Evolutionary conservation across 2,888 invertebrate genomes (phyloP), one percentile per base, ranked within the genome.

Genomic region (Caenorhabditis afra): DNA sequence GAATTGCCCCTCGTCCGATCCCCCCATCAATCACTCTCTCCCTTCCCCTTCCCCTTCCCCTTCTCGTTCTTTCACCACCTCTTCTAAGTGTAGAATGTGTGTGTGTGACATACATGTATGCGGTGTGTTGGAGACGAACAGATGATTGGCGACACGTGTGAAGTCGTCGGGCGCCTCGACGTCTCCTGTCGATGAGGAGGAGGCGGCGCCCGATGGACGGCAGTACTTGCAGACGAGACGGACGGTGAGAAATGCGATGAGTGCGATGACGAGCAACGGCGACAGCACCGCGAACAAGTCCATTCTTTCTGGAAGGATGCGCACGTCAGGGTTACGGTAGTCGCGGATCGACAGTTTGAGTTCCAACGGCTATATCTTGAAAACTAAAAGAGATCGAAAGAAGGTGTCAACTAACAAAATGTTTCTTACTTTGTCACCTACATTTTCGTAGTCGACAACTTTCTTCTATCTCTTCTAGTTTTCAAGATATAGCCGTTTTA

Each of bases 71-170:
- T 7, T 47, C 47, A 14, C 12, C 16, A 3, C 16, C 47, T 20
- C 47, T 47, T 16, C 18, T n/a, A 3, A 3, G 3, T 44, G 3
- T 44, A 3, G 3, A 7, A 10, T 47, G 7, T 18, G 18, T 8
- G 3, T 18, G 4, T 4, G 3, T 8, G 55, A 61, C 75, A 20
- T 59, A 75, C 75, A 75, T 41, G 75, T 75, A 61, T 75, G 75
- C 35, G 66, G 75, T 14, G 75, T 67, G 57, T 75, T 75, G 29
- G 75, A 75, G 44, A 75, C 75, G 67, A 67, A 75, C 62, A 75
- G 59, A 67, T 67, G 75, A 66, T 75, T 73, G 41, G 64, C 64
- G 64, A 73, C 73, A 64, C 73, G 73, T 58, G 73, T 50, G 62
- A 73, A 73, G 52, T 73, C n/a, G n/a, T n/a, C 73, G 58, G 73